A percentile compares a stretch with the other conserved stretches of the same genome.
Conservation (phyloP, 2,797 vertebrate genomes). For the Huso huso region DNA sequence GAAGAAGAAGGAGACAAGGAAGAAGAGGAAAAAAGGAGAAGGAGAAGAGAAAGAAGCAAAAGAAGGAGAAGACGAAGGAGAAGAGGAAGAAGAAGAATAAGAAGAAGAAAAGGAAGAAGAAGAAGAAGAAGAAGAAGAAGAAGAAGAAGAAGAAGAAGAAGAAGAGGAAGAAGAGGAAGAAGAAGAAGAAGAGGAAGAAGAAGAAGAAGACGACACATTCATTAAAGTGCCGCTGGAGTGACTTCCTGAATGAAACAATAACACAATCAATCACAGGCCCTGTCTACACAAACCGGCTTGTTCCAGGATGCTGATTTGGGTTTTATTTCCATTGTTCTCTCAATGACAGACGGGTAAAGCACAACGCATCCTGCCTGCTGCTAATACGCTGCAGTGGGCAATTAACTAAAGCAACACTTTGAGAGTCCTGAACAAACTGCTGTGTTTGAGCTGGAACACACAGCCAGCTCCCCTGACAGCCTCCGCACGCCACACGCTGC, state of each 20-base stretch:
- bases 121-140: not conserved
- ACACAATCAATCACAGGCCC: constrained; percentile 28
- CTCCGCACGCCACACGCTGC: too few relatives aligned
- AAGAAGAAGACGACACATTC: constrained; percentile 25
- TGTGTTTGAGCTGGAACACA: too few relatives aligned
- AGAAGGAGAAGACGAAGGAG: not conserved
- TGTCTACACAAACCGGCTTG: not conserved
- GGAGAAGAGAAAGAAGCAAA: not conserved
- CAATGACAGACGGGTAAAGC: not conserved
- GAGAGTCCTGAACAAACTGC: too few relatives aligned
- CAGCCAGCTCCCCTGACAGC: too few relatives aligned
- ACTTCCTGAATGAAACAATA: constrained; percentile 26
- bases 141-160: not conserved
- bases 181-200: not conserved
- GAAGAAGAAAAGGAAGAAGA: not conserved
- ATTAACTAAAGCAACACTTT: too few relatives aligned
- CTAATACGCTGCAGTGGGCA: too few relatives aligned
- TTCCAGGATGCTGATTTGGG: too few relatives aligned
- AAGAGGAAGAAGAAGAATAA: not conserved
- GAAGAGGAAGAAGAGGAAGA: not conserved
- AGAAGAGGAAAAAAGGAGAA: not conserved
- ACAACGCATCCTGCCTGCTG: too few relatives aligned
- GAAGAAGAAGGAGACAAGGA: not conserved
- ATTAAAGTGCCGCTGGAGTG: constrained; percentile 45
- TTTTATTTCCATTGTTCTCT: too few relatives aligned